Evolutionary conservation across 2,113 vertebrate species (phyloP).

Genomic region (Chaetodon auriga): DNA sequence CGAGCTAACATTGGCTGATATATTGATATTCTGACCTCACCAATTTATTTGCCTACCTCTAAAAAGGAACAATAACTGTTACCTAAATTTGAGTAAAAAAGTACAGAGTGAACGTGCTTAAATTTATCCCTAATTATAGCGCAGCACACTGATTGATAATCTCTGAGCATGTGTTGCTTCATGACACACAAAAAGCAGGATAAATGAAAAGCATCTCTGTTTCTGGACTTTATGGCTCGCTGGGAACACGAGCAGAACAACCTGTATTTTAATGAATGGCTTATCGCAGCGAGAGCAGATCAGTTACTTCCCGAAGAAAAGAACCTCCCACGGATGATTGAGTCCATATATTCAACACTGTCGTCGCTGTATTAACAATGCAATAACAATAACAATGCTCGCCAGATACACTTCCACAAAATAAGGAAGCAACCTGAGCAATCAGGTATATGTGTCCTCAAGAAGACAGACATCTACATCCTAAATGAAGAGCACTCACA

Average conservation of each 20-base stretch:
- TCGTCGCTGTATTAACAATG: slow-evolving; percentile 15
- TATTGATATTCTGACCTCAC: neutral
- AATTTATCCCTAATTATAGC: neutral
- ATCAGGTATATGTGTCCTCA: slow-evolving; percentile 59
- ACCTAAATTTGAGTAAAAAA: neutral
- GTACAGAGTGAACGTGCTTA: neutral
- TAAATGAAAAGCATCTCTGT: neutral
- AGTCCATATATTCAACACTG: slow-evolving; percentile 10
- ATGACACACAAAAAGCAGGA: neutral
- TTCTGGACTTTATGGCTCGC: neutral
- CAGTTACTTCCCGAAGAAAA: slow-evolving; percentile 27
- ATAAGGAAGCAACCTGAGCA: slow-evolving; percentile 32
- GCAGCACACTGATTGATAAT: neutral
- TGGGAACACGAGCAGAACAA: slow-evolving; percentile 9
- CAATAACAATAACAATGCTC: slow-evolving; percentile 18
- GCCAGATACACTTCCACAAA: slow-evolving; percentile 6
- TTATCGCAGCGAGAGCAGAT: slow-evolving; percentile 36
- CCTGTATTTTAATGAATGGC: slow-evolving; percentile 34
- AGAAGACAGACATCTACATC: slow-evolving; percentile 39
- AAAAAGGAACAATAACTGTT: neutral
- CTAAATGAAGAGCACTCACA: slow-evolving; percentile 70
- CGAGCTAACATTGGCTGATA: no score
- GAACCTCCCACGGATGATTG: neutral
- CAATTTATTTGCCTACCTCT: neutral
- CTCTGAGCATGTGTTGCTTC: neutral